Evolutionary conservation across 2,888 invertebrate species (phyloP), one percentile per base, ranked within the genome.

Genomic region (Drosophila fungiperda): DNA sequence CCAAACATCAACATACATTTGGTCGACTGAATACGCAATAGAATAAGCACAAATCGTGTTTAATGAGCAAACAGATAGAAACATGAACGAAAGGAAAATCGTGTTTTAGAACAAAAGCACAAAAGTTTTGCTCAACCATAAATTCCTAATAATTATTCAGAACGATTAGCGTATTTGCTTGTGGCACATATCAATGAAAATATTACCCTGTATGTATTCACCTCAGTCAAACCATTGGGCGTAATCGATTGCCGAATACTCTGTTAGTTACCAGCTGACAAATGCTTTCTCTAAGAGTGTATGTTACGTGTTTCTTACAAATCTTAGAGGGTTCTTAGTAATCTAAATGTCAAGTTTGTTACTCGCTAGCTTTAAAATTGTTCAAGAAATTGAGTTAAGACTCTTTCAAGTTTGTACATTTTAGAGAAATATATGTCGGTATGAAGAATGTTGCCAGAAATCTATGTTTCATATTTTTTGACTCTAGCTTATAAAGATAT

Each of bases 71-170:
- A 29, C 2, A 38, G 53, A 29, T 20, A 49, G n/a, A 67, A 45
- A 49, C 42, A 26, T 29, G 23, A 62, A 69, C 15, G 63, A 69
- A 71, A 63, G 58, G 50, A 54, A 71, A 71, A 54, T 48, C 49
- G 4, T 61, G 45, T 26, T 17, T 50, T 20, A 61, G 55, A 68
- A 65, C 17, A 29, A n/a, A 8, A 29, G 45, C 40, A 45, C 17
- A 35, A 42, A 52, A 33, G 23, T 32, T 3, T 23, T 45, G 45
- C 3, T 8, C 1, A 45, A 23, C 15, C 15, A 23, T 15, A 7
- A 23, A 23, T 23, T 45, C 8, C 4, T 8, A 23, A 23, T 45
- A 23, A 23, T 15, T 23, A 23, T 45, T 23, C 15, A 17, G 23
- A 23, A 8, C 15, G 4, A 8, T 23, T 2, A 23, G 20, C 12